Evolutionary conservation across 1,140 invertebrate genomes (phyloP).

Genomic region (Drosophila parabipectinata): DNA sequence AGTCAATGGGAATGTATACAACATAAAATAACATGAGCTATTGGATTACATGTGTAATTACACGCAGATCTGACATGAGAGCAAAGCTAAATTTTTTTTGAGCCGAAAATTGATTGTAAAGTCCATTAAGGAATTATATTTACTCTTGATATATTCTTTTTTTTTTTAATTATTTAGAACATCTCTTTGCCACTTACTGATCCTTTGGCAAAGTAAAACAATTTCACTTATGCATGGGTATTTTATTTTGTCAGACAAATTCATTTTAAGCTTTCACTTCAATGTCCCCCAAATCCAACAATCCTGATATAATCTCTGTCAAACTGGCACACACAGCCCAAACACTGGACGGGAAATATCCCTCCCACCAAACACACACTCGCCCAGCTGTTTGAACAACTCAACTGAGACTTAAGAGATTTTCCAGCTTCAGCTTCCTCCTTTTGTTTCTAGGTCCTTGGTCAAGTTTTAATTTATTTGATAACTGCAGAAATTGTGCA

Average conservation of each 20-base stretch:
- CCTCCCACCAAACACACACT: conserved; percentile 1
- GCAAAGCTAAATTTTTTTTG: conserved; percentile 6
- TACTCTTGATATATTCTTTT: conserved; percentile 6
- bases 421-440: conserved; percentile 48
- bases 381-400: conserved; percentile 52
- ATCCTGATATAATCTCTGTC: conserved; percentile 40
- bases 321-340: conserved; percentile 26
- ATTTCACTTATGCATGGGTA: conserved; percentile 37
- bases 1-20: conserved; percentile 20
- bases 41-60: conserved; percentile 41
- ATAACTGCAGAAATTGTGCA: conserved; percentile 53
- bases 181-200: background rate
- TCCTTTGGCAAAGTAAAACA: conserved; percentile 32
- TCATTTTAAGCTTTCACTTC: conserved; percentile 20
- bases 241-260: conserved; percentile 42
- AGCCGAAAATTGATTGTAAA: conserved; percentile 16
- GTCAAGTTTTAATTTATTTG: conserved; percentile 70
- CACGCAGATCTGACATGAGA: conserved; percentile 3
- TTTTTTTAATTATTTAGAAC: conserved; percentile 9
- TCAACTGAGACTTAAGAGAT: conserved; percentile 49
- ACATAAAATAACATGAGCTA: conserved; percentile 16
- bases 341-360: background rate
- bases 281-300: conserved; percentile 16
- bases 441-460: conserved; percentile 58
- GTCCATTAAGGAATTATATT: conserved; percentile 44